These are phyloP conservation scores for Eonycteris spelaea DNA, from an alignment of 2,113 vertebrate genomes.

Conservation along the genomic window DNA sequence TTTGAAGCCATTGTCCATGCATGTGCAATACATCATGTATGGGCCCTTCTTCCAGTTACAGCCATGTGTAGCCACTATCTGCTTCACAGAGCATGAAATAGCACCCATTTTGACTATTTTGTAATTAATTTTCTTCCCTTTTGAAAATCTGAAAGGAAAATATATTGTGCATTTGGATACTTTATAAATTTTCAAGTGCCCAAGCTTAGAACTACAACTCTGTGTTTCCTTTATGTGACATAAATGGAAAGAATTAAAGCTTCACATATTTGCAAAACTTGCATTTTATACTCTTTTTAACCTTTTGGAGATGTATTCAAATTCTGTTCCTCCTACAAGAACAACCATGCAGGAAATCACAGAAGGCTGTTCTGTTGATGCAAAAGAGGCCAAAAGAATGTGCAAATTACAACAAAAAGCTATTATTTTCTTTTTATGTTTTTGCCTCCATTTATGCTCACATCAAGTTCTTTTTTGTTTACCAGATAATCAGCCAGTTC, in stretches of 20 bases:
- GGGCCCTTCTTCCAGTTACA: neutral
- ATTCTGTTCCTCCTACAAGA: neutral
- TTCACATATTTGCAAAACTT: neutral
- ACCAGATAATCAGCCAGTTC: neutral
- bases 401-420: neutral
- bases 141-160: neutral
- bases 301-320: neutral
- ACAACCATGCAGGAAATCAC: neutral
- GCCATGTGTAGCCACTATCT: neutral
- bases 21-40: rapidly evolving
- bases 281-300: neutral
- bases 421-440: neutral
- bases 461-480: neutral
- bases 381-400: neutral
- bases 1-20: neutral
- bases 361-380: neutral
- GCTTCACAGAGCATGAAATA: neutral
- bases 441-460: neutral
- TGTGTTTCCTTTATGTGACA: neutral
- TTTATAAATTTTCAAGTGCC: neutral
- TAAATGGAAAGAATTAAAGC: constrained; percentile 18
- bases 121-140: neutral
- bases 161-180: neutral
- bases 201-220: neutral
- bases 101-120: neutral